Base-by-base conservation (phyloP, 64 coral and sea anemone genomes). In the Cladopsammia gracilis region DNA sequence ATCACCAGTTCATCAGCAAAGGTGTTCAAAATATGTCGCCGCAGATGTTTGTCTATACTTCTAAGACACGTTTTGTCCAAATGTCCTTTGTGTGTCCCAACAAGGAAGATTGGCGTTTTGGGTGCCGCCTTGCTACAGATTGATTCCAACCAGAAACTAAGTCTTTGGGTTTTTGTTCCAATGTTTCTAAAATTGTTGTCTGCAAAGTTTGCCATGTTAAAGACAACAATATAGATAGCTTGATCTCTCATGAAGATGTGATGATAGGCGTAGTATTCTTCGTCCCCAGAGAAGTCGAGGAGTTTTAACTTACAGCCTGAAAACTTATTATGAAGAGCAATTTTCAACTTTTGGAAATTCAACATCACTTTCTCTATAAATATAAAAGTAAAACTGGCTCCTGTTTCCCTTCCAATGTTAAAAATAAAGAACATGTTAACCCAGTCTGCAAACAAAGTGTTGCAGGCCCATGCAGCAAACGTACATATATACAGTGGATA, bases 171-270 rank as follows among this genome's bases (percentile, higher is more conserved):
- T 64, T 94, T 82, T 61, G 4, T 25, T 51, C 52, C 15, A 0
- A 82, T 58, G 34, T 88, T 86, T 68, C 56, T 47, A 43, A 88
- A 93, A 11, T 89, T 81, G 7, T 65, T 52, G 42, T 72, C 46
- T 65, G 78, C 22, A 42, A 88, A 88, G 45, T 78, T 74, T 79
- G 20, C 9, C 20, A 73, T 82, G 54, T 94, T 94, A 58, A 94
- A 94, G 2, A 94, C 85, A 88, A 94, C 76, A 73, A 94, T 13
- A 65, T 94, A 89, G 64, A 94, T 78, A 20, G 92, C 92, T 5
- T 65, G 48, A 11, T 62, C 77, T 68, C 80, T 94, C 59, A 94
- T 75, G 57, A 94, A 94, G 43, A 94, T 82, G 54, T 88, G 75
- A 54, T 94, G 92, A n/a, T 93, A 93, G 70, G 64, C 67, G 48